Base-by-base conservation (phyloP, 1,140 invertebrate species). In the Onthophagus taurus region DNA sequence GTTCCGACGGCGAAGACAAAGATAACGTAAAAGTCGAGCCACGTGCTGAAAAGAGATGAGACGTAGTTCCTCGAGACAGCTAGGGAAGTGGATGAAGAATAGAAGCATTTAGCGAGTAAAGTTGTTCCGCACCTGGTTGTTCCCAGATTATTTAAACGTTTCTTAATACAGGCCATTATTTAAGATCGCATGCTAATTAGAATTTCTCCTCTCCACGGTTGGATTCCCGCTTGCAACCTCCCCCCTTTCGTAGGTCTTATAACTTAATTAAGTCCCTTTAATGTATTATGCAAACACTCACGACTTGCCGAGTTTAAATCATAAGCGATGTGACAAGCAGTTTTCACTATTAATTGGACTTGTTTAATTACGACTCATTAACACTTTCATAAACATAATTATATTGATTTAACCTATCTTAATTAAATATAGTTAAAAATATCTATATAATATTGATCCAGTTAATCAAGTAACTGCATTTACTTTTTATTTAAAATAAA, bases 121-220 rank as follows among this genome's bases (percentile, higher is more conserved):
- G 50, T 61, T 55, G 52, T 52, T 50, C 50, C 49, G 57, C 59
- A 61, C 59, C 59, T 61, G 59, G 55, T 57, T 57, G 59, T 61
- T 61, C 59, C 55, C 59, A 59, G 59, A 59, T 61, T 61, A 61
- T 61, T 61, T 61, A 61, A 61, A 58, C 59, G 57, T 59, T 61
- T 61, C 59, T 61, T 61, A 61, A 61, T 61, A 59, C 59, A 55
- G 57, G 51, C 57, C 59, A 58, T 61, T 61, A 61, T 61, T 61
- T 61, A 61, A 56, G 59, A 61, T 61, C 54, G 47, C 53, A 61
- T 61, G 59, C 49, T 61, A 61, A 61, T 61, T 61, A 58, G 53
- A 48, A 49, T n/a, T n/a, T n/a, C n/a, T n/a, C n/a, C n/a, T n/a
- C n/a, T n/a, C n/a, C n/a, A 46, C 50, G 43, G 20, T 37, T 26